Percentiles rank a stretch among this genome's conserved stretches.
Evolutionary conservation across 2,888 invertebrate genomes (phyloP).

Genomic region (Drosophila algonquin): DNA sequence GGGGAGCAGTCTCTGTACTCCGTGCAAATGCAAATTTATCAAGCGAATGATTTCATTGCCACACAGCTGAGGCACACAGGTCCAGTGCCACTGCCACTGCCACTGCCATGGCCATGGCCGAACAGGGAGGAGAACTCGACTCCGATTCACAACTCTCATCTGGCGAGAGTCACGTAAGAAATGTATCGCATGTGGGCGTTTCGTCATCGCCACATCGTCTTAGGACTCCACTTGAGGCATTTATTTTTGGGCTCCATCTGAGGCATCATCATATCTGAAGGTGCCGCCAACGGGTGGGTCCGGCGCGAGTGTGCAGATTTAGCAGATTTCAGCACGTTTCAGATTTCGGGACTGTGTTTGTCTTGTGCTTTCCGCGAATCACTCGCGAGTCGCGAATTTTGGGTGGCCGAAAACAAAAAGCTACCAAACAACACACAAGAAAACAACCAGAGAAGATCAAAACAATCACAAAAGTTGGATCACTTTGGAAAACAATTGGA

Average conservation of each 20-base stretch:
- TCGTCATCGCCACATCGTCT: constrained; percentile 16
- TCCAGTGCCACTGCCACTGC: neutral
- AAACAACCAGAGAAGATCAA: constrained; percentile 13
- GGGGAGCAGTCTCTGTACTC: neutral
- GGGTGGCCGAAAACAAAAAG: constrained; percentile 60
- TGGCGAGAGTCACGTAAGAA: constrained; percentile 49
- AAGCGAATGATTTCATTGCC: constrained; percentile 55
- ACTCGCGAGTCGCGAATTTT: constrained; percentile 48
- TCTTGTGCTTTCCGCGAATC: constrained; percentile 72
- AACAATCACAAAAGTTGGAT: constrained; percentile 30
- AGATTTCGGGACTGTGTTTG: constrained; percentile 60
- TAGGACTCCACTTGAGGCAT: neutral
- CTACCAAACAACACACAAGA: constrained; percentile 3
- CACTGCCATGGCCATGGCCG: neutral
- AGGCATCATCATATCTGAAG: constrained; percentile 39
- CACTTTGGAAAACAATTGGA: neutral
- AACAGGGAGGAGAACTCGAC: constrained; percentile 10
- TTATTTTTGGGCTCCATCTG: neutral
- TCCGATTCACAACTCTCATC: constrained; percentile 33
- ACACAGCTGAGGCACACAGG: constrained; percentile 41
- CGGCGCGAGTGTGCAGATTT: constrained; percentile 56
- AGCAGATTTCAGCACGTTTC: constrained; percentile 74
- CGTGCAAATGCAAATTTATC: constrained; percentile 58
- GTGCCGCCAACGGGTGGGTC: constrained; percentile 29
- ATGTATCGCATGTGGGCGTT: constrained; percentile 62